Base-by-base conservation (phyloP, 2,888 invertebrate genomes). In the Cephus sareptanus region DNA sequence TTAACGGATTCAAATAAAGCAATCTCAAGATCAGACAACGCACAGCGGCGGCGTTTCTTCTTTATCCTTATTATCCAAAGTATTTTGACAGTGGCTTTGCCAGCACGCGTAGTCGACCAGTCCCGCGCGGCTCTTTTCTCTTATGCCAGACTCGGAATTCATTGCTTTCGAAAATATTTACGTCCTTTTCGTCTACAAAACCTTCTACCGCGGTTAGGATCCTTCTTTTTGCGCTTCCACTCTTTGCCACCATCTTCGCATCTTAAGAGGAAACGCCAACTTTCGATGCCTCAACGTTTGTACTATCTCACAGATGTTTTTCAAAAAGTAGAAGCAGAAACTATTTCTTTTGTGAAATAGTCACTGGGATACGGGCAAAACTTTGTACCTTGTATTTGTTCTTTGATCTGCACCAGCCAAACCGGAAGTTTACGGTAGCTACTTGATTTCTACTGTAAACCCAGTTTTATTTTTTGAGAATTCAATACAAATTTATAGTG, bases 1-100 rank as follows among this genome's bases (percentile, higher is more conserved):
- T 86, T 87, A 87, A 82, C 85, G 83, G 84, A 83, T 85, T 87
- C 83, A 87, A 88, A 88, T 88, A 88, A 88, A 87, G 88, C 87
- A 88, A 88, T 88, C 87, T 87, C 85, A 81, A 82, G 87, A 87
- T 87, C 88, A 82, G 87, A 87, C 87, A 85, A 84, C 86, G 83
- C 74, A 79, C 23, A 69, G 81, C 84, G 82, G 85, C 84, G 81
- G 82, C 82, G 81, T 87, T 86, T 83, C 84, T 87, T 82, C 82
- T 82, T 84, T 84, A 79, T 75, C 56, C 76, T 76, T 33, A 78
- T 77, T 74, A 81, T 79, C 79, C 75, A 56, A 81, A 82, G 79
- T 81, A 82, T 83, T 83, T 82, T 81, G 78, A 75, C 82, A 75
- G 76, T 79, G 77, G 77, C 34, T 71, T 31, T 31, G 71, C 71